These are phyloP conservation scores for Tinea trinotella DNA, from an alignment of 2,888 invertebrate species.

Conservation along the genomic window DNA sequence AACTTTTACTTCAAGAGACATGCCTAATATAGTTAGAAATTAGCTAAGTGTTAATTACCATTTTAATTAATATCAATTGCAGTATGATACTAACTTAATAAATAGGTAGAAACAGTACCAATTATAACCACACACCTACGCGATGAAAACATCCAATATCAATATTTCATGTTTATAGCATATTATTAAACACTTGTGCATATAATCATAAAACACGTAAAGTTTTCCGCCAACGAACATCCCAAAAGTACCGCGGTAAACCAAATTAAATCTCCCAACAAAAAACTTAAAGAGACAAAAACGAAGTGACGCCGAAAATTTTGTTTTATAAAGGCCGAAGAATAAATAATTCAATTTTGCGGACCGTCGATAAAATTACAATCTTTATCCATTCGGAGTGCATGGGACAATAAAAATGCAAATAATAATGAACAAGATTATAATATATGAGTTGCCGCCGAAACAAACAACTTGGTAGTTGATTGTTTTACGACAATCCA, in stretches of 20 bases:
- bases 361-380: conserved; percentile 55
- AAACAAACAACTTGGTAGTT: background rate
- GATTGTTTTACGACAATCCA: background rate
- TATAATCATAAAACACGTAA: conserved; percentile 12
- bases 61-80: background rate
- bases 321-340: conserved; percentile 48
- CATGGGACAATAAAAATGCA: conserved; percentile 65
- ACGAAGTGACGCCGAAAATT: conserved; percentile 20
- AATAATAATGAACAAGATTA: conserved; percentile 52
- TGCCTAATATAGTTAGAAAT: too few relatives aligned
- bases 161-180: conserved; percentile 17
- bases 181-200: conserved; percentile 17
- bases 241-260: conserved; percentile 7
- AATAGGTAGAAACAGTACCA: background rate
- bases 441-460: conserved; percentile 44
- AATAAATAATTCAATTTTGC: conserved; percentile 69
- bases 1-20: too few relatives aligned
- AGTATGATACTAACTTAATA: too few relatives aligned
- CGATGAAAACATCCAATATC: background rate
- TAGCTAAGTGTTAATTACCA: too few relatives aligned
- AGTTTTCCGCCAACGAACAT: background rate
- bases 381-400: conserved; percentile 48
- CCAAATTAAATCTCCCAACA: conserved; percentile 8
- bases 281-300: conserved; percentile 17
- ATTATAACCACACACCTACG: background rate